phyloP scores from a whole-genome alignment of 2,888 invertebrate genomes.

The Diarsia rubi region DNA sequence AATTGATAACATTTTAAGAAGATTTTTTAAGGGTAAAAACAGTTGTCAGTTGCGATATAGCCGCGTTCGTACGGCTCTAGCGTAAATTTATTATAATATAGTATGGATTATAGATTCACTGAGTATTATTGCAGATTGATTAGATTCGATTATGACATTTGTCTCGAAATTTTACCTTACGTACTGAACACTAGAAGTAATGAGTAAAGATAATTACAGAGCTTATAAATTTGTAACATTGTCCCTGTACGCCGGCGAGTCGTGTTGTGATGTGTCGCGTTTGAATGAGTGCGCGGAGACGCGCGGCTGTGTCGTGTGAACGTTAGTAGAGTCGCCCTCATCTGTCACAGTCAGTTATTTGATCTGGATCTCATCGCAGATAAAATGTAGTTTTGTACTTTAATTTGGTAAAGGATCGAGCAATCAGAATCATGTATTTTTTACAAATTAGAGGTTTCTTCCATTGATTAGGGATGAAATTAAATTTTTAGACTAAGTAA shows the following conservation, averaged over 20 bases:
- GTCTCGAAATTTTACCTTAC: conserved; percentile 81
- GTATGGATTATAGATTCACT: conserved; percentile 89
- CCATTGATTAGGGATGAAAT: conserved; percentile 87
- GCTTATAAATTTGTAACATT: conserved; percentile 78
- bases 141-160: conserved; percentile 84
- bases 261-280: conserved; percentile 62
- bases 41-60: conserved; percentile 80
- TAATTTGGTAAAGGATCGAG: conserved; percentile 84
- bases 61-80: conserved; percentile 79
- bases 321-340: conserved; percentile 73
- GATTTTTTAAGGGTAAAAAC: conserved; percentile 86
- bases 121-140: conserved; percentile 90
- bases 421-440: conserved; percentile 90
- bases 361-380: conserved; percentile 88
- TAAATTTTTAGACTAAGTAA: conserved; percentile 84
- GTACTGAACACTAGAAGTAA: conserved; percentile 83
- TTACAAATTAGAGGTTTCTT: conserved; percentile 87
- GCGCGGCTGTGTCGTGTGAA: conserved; percentile 63
- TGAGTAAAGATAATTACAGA: conserved; percentile 80
- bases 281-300: conserved; percentile 64
- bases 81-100: conserved; percentile 89
- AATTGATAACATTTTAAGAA: conserved; percentile 86
- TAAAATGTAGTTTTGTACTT: conserved; percentile 87
- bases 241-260: conserved; percentile 71
- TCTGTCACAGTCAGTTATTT: conserved; percentile 73